Percentiles rank a stretch among this genome's conserved stretches.
phyloP scores from a whole-genome alignment of 2,113 vertebrate genomes.

The Ptychochromis oligacanthus region DNA sequence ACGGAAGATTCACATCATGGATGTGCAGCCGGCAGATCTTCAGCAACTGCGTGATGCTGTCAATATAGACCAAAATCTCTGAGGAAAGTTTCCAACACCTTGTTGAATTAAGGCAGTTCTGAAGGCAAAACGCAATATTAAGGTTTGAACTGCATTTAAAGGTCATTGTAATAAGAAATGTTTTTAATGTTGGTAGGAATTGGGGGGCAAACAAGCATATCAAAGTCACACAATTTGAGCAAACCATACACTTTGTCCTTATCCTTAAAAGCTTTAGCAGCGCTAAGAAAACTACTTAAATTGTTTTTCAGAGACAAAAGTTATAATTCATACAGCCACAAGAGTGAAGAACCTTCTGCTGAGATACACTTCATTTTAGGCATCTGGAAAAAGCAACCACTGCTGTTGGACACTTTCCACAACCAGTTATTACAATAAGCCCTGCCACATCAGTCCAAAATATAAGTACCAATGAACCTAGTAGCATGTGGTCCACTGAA shows the following conservation, averaged over 20 bases:
- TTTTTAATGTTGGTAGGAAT: background rate
- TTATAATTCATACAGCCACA: background rate
- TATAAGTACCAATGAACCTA: slow-evolving; percentile 10
- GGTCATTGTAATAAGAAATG: background rate
- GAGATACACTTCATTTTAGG: background rate
- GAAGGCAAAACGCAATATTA: background rate
- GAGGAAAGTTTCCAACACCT: background rate
- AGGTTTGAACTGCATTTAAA: background rate
- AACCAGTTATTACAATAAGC: background rate
- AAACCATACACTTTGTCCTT: background rate
- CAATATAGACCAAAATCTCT: background rate
- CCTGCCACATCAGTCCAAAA: background rate
- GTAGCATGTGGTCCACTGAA: slow-evolving; percentile 13
- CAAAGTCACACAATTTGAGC: slow-evolving; percentile 12
- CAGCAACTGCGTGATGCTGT: background rate
- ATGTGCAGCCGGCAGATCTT: no score
- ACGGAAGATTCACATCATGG: no score
- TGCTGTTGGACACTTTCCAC: background rate
- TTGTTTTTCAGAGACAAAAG: background rate
- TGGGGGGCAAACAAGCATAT: background rate
- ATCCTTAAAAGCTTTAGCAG: background rate
- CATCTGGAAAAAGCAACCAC: background rate
- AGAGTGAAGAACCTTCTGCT: background rate
- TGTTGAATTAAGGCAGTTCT: background rate
- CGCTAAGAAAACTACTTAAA: background rate